Conservation (phyloP, 30 jellyfish, hydroid and myxozoan species). For the Cassiopea xamachana region DNA sequence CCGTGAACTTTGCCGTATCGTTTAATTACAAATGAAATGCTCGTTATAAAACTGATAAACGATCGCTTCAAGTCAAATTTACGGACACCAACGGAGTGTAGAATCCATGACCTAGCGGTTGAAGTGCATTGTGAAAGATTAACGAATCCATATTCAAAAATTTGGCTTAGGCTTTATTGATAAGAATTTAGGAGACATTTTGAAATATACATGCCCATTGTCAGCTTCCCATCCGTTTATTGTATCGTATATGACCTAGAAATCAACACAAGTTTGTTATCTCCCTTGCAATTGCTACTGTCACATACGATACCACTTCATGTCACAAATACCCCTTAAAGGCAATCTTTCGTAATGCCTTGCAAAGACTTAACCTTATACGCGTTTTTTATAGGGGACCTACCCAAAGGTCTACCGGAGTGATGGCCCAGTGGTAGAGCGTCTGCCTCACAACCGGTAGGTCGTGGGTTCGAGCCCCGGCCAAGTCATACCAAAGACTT, state of each 20-base stretch:
- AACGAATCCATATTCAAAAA: background rate
- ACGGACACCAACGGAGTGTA: background rate
- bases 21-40: too few species aligned
- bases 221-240: background rate
- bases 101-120: background rate
- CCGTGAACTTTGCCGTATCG: too few species aligned
- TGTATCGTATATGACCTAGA: background rate
- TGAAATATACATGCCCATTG: background rate
- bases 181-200: background rate
- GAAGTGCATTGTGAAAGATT: background rate
- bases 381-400: too few species aligned
- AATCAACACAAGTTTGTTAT: background rate
- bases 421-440: too few species aligned
- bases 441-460: too few species aligned
- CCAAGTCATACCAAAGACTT: too few species aligned
- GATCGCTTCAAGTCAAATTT: background rate
- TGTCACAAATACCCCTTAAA: too few species aligned
- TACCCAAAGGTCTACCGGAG: too few species aligned
- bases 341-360: too few species aligned
- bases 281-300: background rate
- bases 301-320: background rate
- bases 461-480: too few species aligned
- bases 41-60: too few species aligned
- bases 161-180: background rate
- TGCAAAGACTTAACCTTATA: too few species aligned